Evolutionary conservation across 1,140 invertebrate genomes (phyloP), one percentile per base, ranked within the genome.

Genomic region (Macrocentrus cingulum): DNA sequence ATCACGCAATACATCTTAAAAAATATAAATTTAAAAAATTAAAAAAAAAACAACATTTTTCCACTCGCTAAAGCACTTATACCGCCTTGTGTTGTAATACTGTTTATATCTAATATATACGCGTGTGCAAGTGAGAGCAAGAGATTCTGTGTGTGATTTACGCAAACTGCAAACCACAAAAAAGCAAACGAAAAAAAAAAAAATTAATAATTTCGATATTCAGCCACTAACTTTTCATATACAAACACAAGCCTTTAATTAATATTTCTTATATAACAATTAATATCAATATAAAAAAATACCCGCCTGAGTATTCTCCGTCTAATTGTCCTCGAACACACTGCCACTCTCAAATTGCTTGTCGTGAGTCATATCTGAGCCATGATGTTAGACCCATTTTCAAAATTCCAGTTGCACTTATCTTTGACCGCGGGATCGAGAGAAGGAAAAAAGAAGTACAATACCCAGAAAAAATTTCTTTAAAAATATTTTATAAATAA

Each of bases 321-420:
- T 20, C 54, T n/a, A 53, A 22, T 64, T 66, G 70, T 60, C 63
- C 53, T 42, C 72, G 77, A 81, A 82, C 79, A 83, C 82, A 74
- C 71, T 83, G 83, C 83, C 82, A 84, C 82, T 83, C 69, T 84
- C 82, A 84, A 84, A 84, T 77, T 81, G 76, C 77, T 81, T 75
- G 73, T 29, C 68, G 73, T 69, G 65, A 68, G 84, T 85, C 83
- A 84, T 85, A 84, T 84, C 84, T 85, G 84, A 85, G 83, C 82
- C 83, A 83, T 81, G n/a, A n/a, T n/a, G 72, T 67, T 75, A 79
- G 77, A 78, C 72, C 73, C 72, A 72, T 25, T 73, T n/a, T 74
- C 65, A 63, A 76, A 77, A 73, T 76, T 15, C 22, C 16, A 11
- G 6, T 62, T 64, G 39, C 18, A 9, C 18, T 1, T 25, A 8